Conservation (phyloP, 2,113 vertebrate genomes). For the Neodon shergylaensis region DNA sequence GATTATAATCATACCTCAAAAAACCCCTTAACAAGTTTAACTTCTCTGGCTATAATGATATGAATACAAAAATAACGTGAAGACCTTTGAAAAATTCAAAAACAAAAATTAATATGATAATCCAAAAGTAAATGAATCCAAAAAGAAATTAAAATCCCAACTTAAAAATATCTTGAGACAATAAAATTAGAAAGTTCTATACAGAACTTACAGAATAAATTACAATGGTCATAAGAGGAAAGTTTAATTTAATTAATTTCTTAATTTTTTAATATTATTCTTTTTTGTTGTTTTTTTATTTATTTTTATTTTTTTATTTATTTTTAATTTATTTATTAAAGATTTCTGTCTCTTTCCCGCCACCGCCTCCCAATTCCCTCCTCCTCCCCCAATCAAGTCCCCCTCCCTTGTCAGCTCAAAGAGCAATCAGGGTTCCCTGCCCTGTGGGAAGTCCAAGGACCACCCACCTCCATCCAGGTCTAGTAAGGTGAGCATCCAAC, state of each 20-base stretch:
- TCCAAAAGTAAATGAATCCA: background rate
- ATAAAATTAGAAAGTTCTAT: background rate
- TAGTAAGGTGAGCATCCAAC: no score
- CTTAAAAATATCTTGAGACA: background rate
- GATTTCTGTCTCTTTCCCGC: no score
- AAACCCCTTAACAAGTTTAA: background rate
- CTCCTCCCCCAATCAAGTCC: no score
- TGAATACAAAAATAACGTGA: background rate
- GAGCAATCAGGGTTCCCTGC: no score
- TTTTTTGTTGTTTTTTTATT: no score
- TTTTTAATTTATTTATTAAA: no score
- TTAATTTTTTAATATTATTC: background rate
- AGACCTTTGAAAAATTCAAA: background rate
- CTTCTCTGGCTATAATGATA: background rate
- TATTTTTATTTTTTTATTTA: no score
- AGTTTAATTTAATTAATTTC: background rate
- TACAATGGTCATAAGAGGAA: background rate
- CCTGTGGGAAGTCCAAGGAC: no score
- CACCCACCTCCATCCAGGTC: no score
- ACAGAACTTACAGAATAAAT: background rate
- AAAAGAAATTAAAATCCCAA: background rate
- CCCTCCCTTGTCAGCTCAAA: no score
- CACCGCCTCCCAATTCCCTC: no score
- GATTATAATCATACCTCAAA: background rate
- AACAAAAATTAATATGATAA: background rate